Evolutionary conservation across 2,113 vertebrate species (phyloP), one percentile per base, ranked within the genome.

Genomic region (Sebastes schlegelii): DNA sequence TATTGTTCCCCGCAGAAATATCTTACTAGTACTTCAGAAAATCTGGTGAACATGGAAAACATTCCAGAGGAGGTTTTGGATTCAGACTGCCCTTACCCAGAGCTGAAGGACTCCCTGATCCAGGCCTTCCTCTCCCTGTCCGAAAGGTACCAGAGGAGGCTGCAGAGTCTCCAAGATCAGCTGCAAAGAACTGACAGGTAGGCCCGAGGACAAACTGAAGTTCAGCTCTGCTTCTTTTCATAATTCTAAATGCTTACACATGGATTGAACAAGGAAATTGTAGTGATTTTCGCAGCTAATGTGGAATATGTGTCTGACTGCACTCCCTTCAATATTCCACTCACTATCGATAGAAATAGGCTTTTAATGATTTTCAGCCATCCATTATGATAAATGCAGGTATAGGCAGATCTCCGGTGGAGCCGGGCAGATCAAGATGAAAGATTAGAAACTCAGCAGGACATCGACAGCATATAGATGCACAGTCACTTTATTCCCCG

Each of bases 71-170:
- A 96, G 72, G 87, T 99, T 60, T 90, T 96, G 86, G 84, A 90
- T 60, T 91, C 97, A 78, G 95, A 96, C 6, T 98, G 96, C 65
- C 97, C 97, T 0, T 97, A 94, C 74, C 94, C 96, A n/a, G 95
- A 96, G 63, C 54, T 98, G 87, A 96, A 96, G 92, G 86, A 87
- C 21, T 91, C 95, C 1, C 34, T 99, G 80, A 77, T 97, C 57
- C 69, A 86, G 5, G 94, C 96, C 84, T 99, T 97, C 90, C 91
- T 17, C 55, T 91, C 93, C 42, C 94, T 98, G 70, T 95, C 96
- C 74, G 82, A 94, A 0, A 93, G 92, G 42, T 97, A 96, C 92
- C 89, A 93, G 82, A 83, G 77, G 42, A 96, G 92, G 79, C 89
- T 98, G 12, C 92, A 93, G 57, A 86, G 88, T 46, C 62, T 96